Base-by-base conservation (phyloP, 2,888 invertebrate species). In the Eristalinus sepulchralis region DNA sequence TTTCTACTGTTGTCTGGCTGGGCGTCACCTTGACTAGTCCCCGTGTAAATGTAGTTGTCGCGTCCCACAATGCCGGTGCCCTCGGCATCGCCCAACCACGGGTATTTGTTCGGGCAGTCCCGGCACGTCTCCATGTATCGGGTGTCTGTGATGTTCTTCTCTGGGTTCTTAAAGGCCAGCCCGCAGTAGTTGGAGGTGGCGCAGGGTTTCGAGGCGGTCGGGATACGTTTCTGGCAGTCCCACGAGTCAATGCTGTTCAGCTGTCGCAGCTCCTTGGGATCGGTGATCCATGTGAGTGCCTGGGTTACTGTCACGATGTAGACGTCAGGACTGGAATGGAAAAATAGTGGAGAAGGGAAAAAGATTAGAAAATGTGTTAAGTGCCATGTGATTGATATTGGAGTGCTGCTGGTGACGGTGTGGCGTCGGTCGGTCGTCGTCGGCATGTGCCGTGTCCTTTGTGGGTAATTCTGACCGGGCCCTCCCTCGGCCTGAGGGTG, bases 211-310 rank as follows among this genome's bases (percentile, higher is more conserved):
- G 95, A 93, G 0, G 97, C 97, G 68, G 95, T 91, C 87, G 95
- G 95, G 63, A 96, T 95, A 89, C 95, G 95, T 90, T 95, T 95
- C 89, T 95, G 95, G 90, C 97, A 97, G 63, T 95, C 94, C 97
- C 97, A 98, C 0, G 97, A 94, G 79, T 97, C 97, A 90, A 95
- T 97, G 90, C 94, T 95, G 89, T 91, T 93, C 39, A 98, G 92
- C 10, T 95, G 93, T 88, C 95, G 96, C 2, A 94, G 91, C 0
- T 96, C 94, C 90, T 95, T 95, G 0, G 97, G 97, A 89, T 97
- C 97, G 0, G 97, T 97, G 92, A 97, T 96, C 96, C 97, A 98
- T 55, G 97, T 96, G 79, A 98, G 92, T n/a, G 96, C 96, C 93
- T 98, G 97, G 0, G 97, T 97, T 34, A 95, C 94, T 3, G 97